These are phyloP conservation scores for Hormaphis cornu DNA, from an alignment of 1,140 invertebrate genomes.

Conservation along the genomic window DNA sequence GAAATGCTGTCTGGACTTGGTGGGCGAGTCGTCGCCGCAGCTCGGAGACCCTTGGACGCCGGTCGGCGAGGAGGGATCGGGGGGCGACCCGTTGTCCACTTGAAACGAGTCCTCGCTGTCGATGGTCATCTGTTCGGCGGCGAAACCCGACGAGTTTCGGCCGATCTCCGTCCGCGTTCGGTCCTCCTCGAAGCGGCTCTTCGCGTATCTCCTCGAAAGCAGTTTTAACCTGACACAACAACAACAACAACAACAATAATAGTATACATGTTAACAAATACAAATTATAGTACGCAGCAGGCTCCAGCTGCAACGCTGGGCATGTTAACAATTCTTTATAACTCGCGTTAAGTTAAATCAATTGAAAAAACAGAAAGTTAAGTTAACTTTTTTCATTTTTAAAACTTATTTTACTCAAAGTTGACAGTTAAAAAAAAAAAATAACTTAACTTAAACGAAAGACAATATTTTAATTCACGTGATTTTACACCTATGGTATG, in stretches of 20 bases:
- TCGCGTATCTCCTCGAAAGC: slow-evolving; percentile 38
- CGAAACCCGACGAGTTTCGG: slow-evolving; percentile 38
- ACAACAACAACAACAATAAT: too few relatives aligned
- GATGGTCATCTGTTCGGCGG: slow-evolving; percentile 40
- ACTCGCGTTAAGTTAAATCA: too few relatives aligned
- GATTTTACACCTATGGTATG: too few relatives aligned
- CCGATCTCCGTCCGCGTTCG: slow-evolving; percentile 34
- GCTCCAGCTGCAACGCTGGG: too few relatives aligned
- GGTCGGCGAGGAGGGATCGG: slow-evolving; percentile 36
- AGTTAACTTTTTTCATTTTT: too few relatives aligned
- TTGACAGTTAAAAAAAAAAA: too few relatives aligned
- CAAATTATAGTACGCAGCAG: too few relatives aligned
- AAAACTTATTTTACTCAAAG: too few relatives aligned
- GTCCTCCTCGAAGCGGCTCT: slow-evolving; percentile 39
- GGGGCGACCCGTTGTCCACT: slow-evolving; percentile 17
- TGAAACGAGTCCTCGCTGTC: slow-evolving; percentile 39
- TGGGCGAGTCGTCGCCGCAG: slow-evolving; percentile 8
- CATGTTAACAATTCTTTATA: too few relatives aligned
- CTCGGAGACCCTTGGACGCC: slow-evolving; percentile 32
- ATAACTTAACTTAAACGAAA: too few relatives aligned
- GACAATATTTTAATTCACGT: too few relatives aligned
- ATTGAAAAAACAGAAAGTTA: background rate
- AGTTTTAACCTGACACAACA: slow-evolving; percentile 34
- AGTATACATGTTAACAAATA: too few relatives aligned
- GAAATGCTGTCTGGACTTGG: slow-evolving; percentile 33